phyloP scores from a whole-genome alignment of 2,797 vertebrate genomes.

The Gymnoscopelus braueri region DNA sequence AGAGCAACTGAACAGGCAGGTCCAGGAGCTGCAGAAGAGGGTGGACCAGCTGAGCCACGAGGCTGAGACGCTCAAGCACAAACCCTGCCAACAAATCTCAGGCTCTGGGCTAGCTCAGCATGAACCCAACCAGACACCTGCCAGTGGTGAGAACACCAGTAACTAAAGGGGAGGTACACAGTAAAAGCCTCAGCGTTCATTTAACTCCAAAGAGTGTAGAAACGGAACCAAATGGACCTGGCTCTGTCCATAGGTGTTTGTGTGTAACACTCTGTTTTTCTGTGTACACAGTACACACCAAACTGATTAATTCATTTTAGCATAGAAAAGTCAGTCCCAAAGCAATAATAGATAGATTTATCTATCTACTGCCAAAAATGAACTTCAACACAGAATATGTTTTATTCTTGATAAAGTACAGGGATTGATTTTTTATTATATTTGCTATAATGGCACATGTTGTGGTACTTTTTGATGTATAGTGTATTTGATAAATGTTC shows the following conservation, averaged over 20 bases:
- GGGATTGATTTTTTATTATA: neutral
- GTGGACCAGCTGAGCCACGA: slow-evolving; percentile 71
- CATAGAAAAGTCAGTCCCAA: neutral
- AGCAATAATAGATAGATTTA: neutral
- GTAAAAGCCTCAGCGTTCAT: too few species aligned
- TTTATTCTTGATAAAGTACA: neutral
- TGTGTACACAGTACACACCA: neutral
- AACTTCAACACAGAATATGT: neutral
- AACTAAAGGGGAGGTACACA: neutral
- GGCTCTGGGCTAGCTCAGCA: slow-evolving; percentile 37
- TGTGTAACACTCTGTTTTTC: too few species aligned
- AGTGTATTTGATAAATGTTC: slow-evolving; percentile 11
- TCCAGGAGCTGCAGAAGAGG: slow-evolving; percentile 72
- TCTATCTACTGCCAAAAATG: too few species aligned
- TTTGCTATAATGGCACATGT: neutral
- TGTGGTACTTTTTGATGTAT: neutral
- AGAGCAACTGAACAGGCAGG: slow-evolving; percentile 75
- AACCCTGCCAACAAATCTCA: slow-evolving; percentile 63
- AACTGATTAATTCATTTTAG: neutral
- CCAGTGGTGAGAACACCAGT: slow-evolving; percentile 62
- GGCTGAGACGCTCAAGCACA: slow-evolving; percentile 72
- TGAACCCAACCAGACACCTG: slow-evolving; percentile 58
- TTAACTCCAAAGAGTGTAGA: too few species aligned
- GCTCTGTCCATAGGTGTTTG: too few species aligned
- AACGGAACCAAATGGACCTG: too few species aligned